Base-by-base conservation (phyloP, 2,888 invertebrate species). In the Xestia ashworthii region DNA sequence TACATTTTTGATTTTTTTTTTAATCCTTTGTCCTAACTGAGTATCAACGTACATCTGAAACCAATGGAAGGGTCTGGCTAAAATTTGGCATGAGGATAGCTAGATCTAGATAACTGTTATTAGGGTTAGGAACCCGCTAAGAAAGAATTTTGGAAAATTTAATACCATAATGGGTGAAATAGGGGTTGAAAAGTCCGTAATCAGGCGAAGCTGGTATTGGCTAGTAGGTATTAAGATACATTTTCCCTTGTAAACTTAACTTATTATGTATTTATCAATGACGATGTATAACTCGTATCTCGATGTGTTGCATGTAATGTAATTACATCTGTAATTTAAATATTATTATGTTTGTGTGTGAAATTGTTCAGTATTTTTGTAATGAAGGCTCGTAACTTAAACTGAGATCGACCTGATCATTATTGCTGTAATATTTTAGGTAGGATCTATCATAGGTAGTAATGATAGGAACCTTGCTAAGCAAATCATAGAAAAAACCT, bases 321-420 rank as follows among this genome's bases (percentile, higher is more conserved):
- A 69, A 88, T 83, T 85, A 85, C 89, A 79, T 81, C 48, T 73
- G 70, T 71, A 76, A 75, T 64, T 79, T 55, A 60, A 48, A 76
- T 65, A 73, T 67, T 68, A 74, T 66, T 79, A 72, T 73, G 74
- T 85, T 82, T 85, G 85, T 70, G 74, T 77, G 80, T 67, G 64
- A 79, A 75, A 78, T 80, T 78, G 78, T 87, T 84, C 84, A 88
- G 88, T 89, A 89, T 89, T 89, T 84, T 89, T 87, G 71, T 83
- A 85, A 82, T 11, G 41, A 11, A 44, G 65, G 60, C 50, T 3
- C 50, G 32, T 65, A 5, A 8, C 62, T 71, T 38, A 12, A 53
- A 66, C 50, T 71, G 73, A 69, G 66, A 66, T 16, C 67, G 19
- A 8, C 25, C 5, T 11, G 12, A 5, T 50, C 16, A 19, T 50